Percentiles rank a stretch among this genome's conserved stretches.
Conservation (phyloP, 2,797 vertebrate genomes). For the Girardinus metallicus region DNA sequence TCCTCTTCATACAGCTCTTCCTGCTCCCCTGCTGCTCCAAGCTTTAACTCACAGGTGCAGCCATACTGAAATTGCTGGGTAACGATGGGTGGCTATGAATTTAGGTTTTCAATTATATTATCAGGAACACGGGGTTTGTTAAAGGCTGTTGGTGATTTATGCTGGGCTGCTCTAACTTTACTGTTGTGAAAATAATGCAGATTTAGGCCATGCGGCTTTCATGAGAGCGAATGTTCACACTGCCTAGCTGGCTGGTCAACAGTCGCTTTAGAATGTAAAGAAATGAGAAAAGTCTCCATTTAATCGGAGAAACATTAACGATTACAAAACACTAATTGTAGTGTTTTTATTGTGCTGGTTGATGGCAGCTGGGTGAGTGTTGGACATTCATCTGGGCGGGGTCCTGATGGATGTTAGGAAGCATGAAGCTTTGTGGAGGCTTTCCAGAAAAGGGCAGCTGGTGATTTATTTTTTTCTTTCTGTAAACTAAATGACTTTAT, state of each 20-base stretch:
- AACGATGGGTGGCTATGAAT: conserved; percentile 8
- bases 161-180: background rate
- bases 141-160: background rate
- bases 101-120: conserved; percentile 4
- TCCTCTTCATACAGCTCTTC: conserved; percentile 19
- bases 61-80: conserved; percentile 4
- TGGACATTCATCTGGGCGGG: background rate
- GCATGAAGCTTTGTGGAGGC: background rate
- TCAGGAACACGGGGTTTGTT: conserved; percentile 1
- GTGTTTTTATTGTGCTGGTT: background rate
- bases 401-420: background rate
- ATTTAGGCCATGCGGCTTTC: background rate
- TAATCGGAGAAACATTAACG: background rate
- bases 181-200: background rate
- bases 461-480: background rate
- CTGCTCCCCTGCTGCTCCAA: conserved; percentile 6
- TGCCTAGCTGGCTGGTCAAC: background rate
- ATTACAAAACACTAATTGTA: background rate
- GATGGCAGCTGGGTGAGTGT: background rate
- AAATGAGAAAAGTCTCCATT: background rate
- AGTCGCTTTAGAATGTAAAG: background rate
- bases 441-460: background rate
- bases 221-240: background rate
- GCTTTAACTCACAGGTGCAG: conserved; percentile 26
- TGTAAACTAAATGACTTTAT: background rate